Conservation (phyloP, 2,797 vertebrate species). For the Lacerta agilis region DNA sequence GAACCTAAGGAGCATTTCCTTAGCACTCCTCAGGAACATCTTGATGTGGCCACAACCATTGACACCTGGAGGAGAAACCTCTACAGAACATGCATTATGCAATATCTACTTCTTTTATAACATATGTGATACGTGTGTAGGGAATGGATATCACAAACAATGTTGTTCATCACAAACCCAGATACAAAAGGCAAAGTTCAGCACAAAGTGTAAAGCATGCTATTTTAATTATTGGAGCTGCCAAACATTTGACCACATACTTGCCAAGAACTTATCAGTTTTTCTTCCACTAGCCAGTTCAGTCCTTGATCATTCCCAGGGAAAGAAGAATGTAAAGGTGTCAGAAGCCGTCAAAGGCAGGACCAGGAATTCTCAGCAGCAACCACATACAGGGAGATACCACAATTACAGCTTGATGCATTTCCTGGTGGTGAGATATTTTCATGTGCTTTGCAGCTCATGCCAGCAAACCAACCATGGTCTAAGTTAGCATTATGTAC, state of each 20-base stretch:
- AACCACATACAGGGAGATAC: no score
- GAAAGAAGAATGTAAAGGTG: not conserved
- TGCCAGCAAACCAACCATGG: no score
- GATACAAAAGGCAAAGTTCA: conserved; percentile 1
- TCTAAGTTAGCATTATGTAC: no score
- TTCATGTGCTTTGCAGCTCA: no score
- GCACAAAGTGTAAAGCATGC: not conserved
- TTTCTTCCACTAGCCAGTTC: not conserved
- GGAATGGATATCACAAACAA: not conserved
- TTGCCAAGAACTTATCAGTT: not conserved
- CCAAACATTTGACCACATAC: not conserved
- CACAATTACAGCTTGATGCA: no score
- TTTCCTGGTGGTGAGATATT: no score
- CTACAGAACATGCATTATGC: not conserved
- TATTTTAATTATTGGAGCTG: conserved; percentile 4
- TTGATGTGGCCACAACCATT: not conserved
- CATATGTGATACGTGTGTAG: no score
- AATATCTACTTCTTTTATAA: not conserved
- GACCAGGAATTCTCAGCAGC: no score
- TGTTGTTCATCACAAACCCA: not conserved
- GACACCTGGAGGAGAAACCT: no score
- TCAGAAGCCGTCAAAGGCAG: no score
- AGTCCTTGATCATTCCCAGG: not conserved
- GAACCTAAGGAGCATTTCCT: not conserved
- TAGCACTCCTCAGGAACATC: not conserved